phyloP scores from a whole-genome alignment of 1,140 invertebrate species.

The Danaus melanippus region DNA sequence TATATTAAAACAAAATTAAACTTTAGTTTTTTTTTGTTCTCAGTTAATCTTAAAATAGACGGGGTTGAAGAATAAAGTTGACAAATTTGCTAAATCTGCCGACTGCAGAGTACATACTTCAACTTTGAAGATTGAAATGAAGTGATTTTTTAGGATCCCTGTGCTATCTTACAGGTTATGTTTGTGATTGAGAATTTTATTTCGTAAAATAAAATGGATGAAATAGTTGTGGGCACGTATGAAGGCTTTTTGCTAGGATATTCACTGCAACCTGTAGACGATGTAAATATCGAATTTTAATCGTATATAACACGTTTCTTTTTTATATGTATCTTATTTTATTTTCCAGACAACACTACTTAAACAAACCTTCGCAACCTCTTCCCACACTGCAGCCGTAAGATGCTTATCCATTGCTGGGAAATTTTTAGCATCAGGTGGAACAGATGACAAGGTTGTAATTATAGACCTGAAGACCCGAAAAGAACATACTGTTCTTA shows the following conservation, averaged over 20 bases:
- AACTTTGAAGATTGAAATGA: too few species aligned
- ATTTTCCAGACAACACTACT: slow-evolving; percentile 61
- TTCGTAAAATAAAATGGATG: slow-evolving; percentile 39
- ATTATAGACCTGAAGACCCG: slow-evolving; percentile 87
- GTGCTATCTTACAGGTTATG: too few species aligned
- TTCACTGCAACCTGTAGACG: slow-evolving; percentile 44
- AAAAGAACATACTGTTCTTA: slow-evolving; percentile 83
- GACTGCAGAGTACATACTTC: too few species aligned
- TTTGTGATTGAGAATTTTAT: too few species aligned
- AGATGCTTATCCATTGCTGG: slow-evolving; percentile 79
- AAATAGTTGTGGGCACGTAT: slow-evolving; percentile 60
- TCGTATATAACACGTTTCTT: slow-evolving; percentile 2
- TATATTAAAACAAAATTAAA: too few species aligned
- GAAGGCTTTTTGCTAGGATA: slow-evolving; percentile 64
- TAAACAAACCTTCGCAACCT: slow-evolving; percentile 87
- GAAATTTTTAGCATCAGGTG: slow-evolving; percentile 87
- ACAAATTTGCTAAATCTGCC: too few species aligned
- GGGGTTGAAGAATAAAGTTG: too few species aligned
- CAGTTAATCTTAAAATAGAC: too few species aligned
- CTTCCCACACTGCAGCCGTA: slow-evolving; percentile 87
- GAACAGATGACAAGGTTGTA: slow-evolving; percentile 91
- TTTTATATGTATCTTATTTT: slow-evolving; percentile 10
- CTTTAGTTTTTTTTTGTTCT: too few species aligned
- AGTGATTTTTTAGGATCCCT: too few species aligned
- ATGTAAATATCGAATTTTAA: slow-evolving; percentile 28